phyloP scores from a whole-genome alignment of 2,113 vertebrate species.

The Seriola dumerili region DNA sequence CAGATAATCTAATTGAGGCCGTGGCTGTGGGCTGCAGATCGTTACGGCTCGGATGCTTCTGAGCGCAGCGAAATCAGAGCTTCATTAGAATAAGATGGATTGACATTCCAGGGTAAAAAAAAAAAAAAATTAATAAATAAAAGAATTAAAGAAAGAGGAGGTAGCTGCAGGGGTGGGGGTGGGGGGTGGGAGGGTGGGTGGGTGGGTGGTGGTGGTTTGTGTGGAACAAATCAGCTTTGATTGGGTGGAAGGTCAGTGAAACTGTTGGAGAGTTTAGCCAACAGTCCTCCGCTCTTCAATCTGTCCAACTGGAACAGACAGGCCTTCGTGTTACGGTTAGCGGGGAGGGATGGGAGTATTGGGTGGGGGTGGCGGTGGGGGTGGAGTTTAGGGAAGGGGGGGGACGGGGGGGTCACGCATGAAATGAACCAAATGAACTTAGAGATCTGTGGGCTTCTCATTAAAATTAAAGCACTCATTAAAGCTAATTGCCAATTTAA shows the following conservation, averaged over 20 bases:
- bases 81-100: constrained; percentile 79
- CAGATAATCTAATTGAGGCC: constrained; percentile 74
- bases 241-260: constrained; percentile 63
- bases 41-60: constrained; percentile 67
- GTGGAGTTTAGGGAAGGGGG: not conserved
- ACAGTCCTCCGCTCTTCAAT: constrained; percentile 10
- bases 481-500: constrained; percentile 86
- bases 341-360: not conserved
- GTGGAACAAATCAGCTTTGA: constrained; percentile 67
- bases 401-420: constrained; percentile 38
- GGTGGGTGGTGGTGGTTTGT: constrained; percentile 14
- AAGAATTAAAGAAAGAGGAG: constrained; percentile 48
- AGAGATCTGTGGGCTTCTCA: constrained; percentile 73
- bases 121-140: constrained; percentile 44
- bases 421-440: constrained; percentile 55
- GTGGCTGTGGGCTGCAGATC: constrained; percentile 71
- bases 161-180: constrained; percentile 7
- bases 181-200: not conserved
- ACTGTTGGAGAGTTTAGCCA: constrained; percentile 32
- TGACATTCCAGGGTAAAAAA: constrained; percentile 55
- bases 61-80: constrained; percentile 65
- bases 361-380: constrained; percentile 1
- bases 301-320: constrained; percentile 47
- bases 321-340: not conserved
- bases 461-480: constrained; percentile 88